Conservation (phyloP, 1,140 invertebrate species). For the Pogonognathellus flavescens region DNA sequence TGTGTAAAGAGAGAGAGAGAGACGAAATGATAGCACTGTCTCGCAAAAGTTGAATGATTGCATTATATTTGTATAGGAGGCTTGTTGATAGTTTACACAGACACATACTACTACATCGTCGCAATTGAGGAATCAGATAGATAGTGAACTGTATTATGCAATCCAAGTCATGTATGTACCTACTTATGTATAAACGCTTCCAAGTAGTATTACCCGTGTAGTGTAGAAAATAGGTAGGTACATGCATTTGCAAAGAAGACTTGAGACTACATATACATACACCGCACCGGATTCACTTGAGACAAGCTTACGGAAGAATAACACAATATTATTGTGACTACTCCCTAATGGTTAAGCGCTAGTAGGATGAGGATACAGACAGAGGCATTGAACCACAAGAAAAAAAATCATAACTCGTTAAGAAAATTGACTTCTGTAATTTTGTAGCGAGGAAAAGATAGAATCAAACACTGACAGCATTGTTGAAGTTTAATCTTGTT, state of each 20-base stretch:
- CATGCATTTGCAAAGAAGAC: not conserved
- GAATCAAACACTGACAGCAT: too few relatives aligned
- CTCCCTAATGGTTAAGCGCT: too few relatives aligned
- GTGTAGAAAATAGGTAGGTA: too few relatives aligned
- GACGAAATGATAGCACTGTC: not conserved
- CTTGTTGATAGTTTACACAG: too few relatives aligned
- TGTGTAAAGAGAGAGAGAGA: not conserved
- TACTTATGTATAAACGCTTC: too few relatives aligned
- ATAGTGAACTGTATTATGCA: too few relatives aligned
- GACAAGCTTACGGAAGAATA: not conserved
- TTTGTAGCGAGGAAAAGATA: not conserved
- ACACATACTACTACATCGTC: too few relatives aligned
- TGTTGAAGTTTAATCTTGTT: too few relatives aligned
- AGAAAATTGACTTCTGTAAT: constrained; percentile 14
- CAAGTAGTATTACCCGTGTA: not conserved
- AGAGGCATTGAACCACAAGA: constrained; percentile 8
- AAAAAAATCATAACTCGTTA: constrained; percentile 10
- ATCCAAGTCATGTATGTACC: not conserved
- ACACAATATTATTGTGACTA: not conserved
- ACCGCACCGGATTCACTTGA: not conserved
- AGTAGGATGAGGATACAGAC: not conserved
- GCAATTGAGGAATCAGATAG: too few relatives aligned
- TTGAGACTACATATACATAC: not conserved
- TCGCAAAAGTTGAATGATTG: constrained; percentile 35
- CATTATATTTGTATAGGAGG: constrained; percentile 29